Evolutionary conservation across 2,113 vertebrate genomes (phyloP).

Genomic region (Athene cunicularia): DNA sequence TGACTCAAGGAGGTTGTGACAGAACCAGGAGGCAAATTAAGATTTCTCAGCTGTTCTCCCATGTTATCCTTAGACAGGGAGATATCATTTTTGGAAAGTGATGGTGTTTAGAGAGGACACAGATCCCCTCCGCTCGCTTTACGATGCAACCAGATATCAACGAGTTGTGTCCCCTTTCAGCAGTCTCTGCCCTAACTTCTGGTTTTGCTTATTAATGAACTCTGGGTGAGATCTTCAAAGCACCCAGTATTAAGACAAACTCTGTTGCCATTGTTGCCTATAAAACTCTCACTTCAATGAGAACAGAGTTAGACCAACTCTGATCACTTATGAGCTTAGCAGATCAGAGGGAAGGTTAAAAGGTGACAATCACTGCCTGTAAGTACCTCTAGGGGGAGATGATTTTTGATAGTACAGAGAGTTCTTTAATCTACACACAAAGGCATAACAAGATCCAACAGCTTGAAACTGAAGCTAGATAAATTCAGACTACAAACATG

Average conservation of each 20-base stretch:
- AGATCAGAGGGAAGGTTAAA: constrained; percentile 52
- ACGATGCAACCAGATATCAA: not conserved
- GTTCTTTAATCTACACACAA: constrained; percentile 54
- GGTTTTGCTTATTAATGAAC: not conserved
- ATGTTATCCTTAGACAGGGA: not conserved
- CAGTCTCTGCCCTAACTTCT: not conserved
- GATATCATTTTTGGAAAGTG: accelerated
- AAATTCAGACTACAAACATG: constrained; percentile 23
- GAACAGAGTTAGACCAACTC: constrained; percentile 18
- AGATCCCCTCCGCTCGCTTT: not conserved
- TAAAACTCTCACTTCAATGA: constrained; percentile 21
- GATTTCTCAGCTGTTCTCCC: not conserved
- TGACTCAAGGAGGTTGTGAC: not conserved
- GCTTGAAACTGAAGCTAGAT: not conserved
- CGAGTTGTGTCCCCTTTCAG: not conserved
- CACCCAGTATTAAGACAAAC: not conserved
- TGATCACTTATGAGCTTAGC: constrained; percentile 9
- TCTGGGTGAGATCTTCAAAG: constrained; percentile 30
- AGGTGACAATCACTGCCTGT: constrained; percentile 43
- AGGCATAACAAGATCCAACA: constrained; percentile 25
- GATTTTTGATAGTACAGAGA: constrained; percentile 21
- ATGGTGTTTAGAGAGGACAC: not conserved
- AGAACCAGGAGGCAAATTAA: not conserved
- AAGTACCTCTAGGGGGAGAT: constrained; percentile 13
- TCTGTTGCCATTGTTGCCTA: not conserved